Base-by-base conservation (phyloP, 2,888 invertebrate species). In the Mythimna loreyi region DNA sequence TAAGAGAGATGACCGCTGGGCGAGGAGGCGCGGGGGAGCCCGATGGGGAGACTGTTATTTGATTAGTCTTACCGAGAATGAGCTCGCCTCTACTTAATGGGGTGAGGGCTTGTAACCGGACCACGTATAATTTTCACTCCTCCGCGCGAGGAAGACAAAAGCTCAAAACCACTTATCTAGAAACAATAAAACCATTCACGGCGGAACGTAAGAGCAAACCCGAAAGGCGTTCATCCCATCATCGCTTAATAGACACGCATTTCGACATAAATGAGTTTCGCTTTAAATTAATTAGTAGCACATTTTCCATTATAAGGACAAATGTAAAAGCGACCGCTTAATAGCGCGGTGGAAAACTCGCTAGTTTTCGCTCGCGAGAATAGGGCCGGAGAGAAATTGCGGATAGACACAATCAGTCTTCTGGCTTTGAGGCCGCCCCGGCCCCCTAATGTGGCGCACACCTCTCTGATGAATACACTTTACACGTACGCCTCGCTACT, bases 21-120 rank as follows among this genome's bases (percentile, higher is more conserved):
- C 94, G 92, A 89, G 94, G 91, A 84, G 78, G 76, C 72, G 77
- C 83, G 85, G 80, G 85, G 85, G 83, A 86, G 88, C 77, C 84
- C 84, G 87, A 85, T 90, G 91, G 95, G 95, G 94, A 92, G 95
- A 92, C 94, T 93, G 95, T 96, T 96, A 96, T 96, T 96, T 96
- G 96, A 96, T 96, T 96, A 96, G 96, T 96, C 96, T 95, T 95
- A 94, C 96, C 93, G 95, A 95, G 96, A 96, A 96, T 96, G 96
- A 96, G 94, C 93, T 93, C 94, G 94, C 93, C 92, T 94, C 93
- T 91, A 92, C 93, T 94, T 94, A 95, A 95, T 94, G 93, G 95
- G 95, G 95, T 93, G 95, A 95, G 93, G 92, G 93, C 93, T 92
- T 95, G 95, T 94, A 95, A 95, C 93, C 91, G 92, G 94, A 94